Evolutionary conservation across 2,888 invertebrate species (phyloP).

Genomic region (Meiosimyza platycephala): DNA sequence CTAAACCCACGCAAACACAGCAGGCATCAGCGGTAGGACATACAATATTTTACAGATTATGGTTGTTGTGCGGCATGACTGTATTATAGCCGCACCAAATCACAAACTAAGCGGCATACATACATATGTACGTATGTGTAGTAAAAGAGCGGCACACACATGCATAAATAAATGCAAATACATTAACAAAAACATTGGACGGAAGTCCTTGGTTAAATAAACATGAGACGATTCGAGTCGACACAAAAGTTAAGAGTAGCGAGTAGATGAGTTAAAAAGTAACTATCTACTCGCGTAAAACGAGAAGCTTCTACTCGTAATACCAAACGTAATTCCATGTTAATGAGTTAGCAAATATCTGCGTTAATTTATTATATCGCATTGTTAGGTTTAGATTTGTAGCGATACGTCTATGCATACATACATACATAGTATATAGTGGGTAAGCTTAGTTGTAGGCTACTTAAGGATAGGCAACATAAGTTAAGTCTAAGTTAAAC

Average conservation of each 20-base stretch:
- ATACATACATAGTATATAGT: too few species aligned
- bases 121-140: not conserved
- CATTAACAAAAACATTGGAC: constrained; percentile 9
- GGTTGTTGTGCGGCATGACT: constrained; percentile 2
- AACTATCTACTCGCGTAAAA: too few species aligned
- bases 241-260: not conserved
- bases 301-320: not conserved
- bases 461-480: too few species aligned
- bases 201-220: constrained; percentile 6
- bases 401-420: not conserved
- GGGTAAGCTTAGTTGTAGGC: too few species aligned
- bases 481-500: too few species aligned
- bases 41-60: not conserved
- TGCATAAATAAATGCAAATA: constrained; percentile 8
- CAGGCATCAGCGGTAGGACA: too few species aligned
- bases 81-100: constrained; percentile 1
- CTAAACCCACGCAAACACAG: too few species aligned
- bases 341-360: constrained; percentile 12
- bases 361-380: not conserved
- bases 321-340: constrained; percentile 4
- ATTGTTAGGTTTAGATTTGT: not conserved
- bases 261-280: too few species aligned
- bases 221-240: not conserved
- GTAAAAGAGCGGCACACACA: not conserved
- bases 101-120: too few species aligned